phyloP scores from a whole-genome alignment of 2,888 invertebrate species.

The Cybosia mesomella region DNA sequence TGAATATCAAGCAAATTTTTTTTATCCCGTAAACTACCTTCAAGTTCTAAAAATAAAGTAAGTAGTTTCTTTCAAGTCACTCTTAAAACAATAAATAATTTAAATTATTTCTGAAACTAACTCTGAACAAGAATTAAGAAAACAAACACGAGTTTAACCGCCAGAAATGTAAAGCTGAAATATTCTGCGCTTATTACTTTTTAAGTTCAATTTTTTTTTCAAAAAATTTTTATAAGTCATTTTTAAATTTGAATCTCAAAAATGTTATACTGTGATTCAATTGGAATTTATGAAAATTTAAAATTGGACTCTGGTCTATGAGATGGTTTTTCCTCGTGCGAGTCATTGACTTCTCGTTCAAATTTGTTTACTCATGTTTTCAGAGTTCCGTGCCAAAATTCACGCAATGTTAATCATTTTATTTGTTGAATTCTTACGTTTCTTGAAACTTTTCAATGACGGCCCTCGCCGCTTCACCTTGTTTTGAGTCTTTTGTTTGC shows the following conservation, averaged over 20 bases:
- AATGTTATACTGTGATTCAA: conserved; percentile 8
- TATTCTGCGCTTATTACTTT: conserved; percentile 32
- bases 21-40: not conserved
- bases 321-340: conserved; percentile 60
- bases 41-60: not conserved
- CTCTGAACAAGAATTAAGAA: conserved; percentile 29
- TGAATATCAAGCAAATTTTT: not conserved
- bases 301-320: conserved; percentile 49
- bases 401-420: conserved; percentile 59
- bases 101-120: conserved; percentile 1
- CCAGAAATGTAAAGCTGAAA: conserved; percentile 28
- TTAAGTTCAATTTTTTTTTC: conserved; percentile 8
- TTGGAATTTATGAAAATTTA: conserved; percentile 30
- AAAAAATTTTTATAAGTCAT: not conserved
- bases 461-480: conserved; percentile 52
- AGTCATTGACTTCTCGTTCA: conserved; percentile 76
- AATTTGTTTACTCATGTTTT: conserved; percentile 76
- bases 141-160: conserved; percentile 32
- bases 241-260: conserved; percentile 29
- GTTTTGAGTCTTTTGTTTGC: conserved; percentile 72
- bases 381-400: conserved; percentile 70
- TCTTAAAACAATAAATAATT: not conserved
- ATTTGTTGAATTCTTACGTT: conserved; percentile 54
- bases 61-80: not conserved
- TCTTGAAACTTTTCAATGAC: conserved; percentile 53